Evolutionary conservation across 2,888 invertebrate species (phyloP), one percentile per base, ranked within the genome.

Genomic region (Brenthis daphne): DNA sequence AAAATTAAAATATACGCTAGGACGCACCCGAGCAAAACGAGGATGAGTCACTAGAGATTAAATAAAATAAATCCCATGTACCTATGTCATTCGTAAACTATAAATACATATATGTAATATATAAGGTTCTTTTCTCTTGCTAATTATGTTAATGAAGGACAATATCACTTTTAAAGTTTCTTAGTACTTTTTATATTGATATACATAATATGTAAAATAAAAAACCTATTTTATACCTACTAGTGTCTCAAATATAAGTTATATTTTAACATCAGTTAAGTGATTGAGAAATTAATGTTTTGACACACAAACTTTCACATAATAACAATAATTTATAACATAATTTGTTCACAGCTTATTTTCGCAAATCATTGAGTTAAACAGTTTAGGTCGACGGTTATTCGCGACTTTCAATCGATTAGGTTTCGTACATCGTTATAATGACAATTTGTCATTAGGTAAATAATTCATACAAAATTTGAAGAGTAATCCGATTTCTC

Each of bases 371-470:
- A 61, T 60, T 50, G 51, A 58, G 20, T 51, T 65, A 53, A 60
- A 50, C 48, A 43, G 33, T 61, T 69, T 65, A 54, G 60, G 37
- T 53, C 58, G 65, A 58, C 58, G 65, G 54, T 54, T 43, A 33
- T 16, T 54, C 58, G 14, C 53, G 33, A 55, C 66, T 66, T 66
- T 66, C 66, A 66, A 58, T 55, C 60, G 66, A 66, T 66, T 60
- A 58, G 16, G 29, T 47, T 60, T 57, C 20, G 16, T 66, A 66
- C 47, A 37, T 65, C 4, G 53, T 33, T 58, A 60, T 55, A 37
- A 53, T 63, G 63, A 63, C 63, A 53, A 20, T 37, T 20, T 20
- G 33, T 33, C 6, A 61, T 53, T 16, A 37, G 50, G 37, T 12
- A 53, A n/a, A 37, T 63, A 37, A 51, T 53, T 53, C 20, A 53